Conservation (phyloP, 2,888 invertebrate genomes). For the Orthosia cruda region DNA sequence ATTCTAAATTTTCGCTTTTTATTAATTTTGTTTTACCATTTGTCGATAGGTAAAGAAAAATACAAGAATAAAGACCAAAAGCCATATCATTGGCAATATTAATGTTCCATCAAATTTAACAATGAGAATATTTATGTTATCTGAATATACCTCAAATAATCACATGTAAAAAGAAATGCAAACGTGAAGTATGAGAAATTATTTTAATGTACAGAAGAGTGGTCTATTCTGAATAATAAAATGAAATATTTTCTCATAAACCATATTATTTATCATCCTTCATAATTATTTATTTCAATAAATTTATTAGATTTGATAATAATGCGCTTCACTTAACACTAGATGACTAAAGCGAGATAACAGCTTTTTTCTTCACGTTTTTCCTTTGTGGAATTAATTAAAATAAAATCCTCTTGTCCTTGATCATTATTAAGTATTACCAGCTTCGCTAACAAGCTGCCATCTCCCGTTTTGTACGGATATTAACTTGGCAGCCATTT, state of each 20-base stretch:
- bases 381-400: conserved; percentile 57
- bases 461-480: conserved; percentile 29
- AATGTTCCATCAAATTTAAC: background rate
- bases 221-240: background rate
- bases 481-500: conserved; percentile 29
- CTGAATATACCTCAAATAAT: no score
- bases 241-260: background rate
- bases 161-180: no score
- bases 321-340: background rate
- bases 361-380: conserved; percentile 42
- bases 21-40: background rate
- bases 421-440: conserved; percentile 53
- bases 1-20: background rate
- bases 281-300: background rate
- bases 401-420: conserved; percentile 57
- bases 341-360: conserved; percentile 1
- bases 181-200: no score
- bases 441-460: conserved; percentile 41
- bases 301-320: background rate
- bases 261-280: background rate
- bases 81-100: background rate
- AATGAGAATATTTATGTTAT: background rate
- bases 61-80: background rate
- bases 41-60: background rate
- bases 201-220: no score